These are phyloP conservation scores for Tipula confusa DNA, from an alignment of 2,888 invertebrate genomes.

Conservation along the genomic window DNA sequence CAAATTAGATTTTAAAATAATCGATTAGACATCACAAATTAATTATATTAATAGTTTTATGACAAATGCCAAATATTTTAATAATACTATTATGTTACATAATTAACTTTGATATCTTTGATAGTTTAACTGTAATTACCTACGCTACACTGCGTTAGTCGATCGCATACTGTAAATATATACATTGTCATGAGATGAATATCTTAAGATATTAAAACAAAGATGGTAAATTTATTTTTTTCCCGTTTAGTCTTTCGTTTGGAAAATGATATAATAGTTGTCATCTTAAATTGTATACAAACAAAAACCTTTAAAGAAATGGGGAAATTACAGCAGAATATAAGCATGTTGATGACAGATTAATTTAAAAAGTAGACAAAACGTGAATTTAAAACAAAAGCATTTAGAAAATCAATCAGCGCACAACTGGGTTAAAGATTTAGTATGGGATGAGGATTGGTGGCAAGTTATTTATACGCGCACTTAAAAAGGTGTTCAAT, in stretches of 20 bases:
- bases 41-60: too few relatives aligned
- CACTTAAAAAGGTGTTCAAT: neutral
- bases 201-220: neutral
- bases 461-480: neutral
- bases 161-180: neutral
- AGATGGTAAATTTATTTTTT: neutral
- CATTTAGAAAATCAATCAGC: neutral
- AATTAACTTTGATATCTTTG: too few relatives aligned
- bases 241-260: neutral
- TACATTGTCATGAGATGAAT: neutral
- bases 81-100: too few relatives aligned
- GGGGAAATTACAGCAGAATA: neutral
- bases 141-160: too few relatives aligned
- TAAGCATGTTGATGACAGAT: constrained; percentile 16
- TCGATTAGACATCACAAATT: too few relatives aligned
- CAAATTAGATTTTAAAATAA: too few relatives aligned
- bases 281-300: neutral
- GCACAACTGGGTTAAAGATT: neutral
- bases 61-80: too few relatives aligned
- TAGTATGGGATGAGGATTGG: neutral
- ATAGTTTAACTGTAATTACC: too few relatives aligned
- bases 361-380: neutral
- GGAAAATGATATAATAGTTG: constrained; percentile 12
- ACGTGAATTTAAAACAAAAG: neutral
- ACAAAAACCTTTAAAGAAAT: neutral